Evolutionary conservation across 2,888 invertebrate genomes (phyloP), one percentile per base, ranked within the genome.

Genomic region (Globia sparganii): DNA sequence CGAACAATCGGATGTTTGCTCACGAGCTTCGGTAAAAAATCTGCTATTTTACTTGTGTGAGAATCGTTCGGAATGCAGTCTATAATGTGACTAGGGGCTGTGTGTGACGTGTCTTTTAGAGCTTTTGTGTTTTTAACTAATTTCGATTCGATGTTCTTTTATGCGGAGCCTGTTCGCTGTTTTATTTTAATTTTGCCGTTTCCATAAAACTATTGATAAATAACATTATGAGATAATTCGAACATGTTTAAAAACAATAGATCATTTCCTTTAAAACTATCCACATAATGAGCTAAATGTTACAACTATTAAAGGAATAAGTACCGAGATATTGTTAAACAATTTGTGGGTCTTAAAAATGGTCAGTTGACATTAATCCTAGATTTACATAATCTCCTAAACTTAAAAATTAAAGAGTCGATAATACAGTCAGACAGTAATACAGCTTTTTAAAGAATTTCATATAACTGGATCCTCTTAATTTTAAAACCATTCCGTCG

Each of bases 1-100:
- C 46, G 75, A 81, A 88, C 78, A 87, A 87, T 84, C 71, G 80
- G 76, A 71, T 88, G 88, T 87, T 87, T 85, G 81, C 77, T 80
- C 77, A 80, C 76, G 77, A 80, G 71, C 43, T 73, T 77, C 61
- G 70, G 77, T 75, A 73, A 80, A 86, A 86, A 85, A 74, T 75
- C 53, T 77, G 70, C 28, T 85, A 80, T 81, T 81, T 85, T 85
- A 82, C 78, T 83, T 78, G 69, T 73, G 73, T 86, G 72, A 80
- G 74, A 74, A 82, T 67, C 56, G 75, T 72, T 65, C n/a, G 64
- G 73, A 62, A 75, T 72, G 77, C 74, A 69, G 72, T 70, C 73
- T 77, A 68, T 65, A 75, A 74, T 81, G 70, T 77, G 72, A 72
- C 69, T 82, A 49, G 64, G 43, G 58, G 43, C 40, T 69, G 61